Percentiles rank a stretch among this genome's conserved stretches.
These are phyloP conservation scores for Cryptocephalus primarius DNA, from an alignment of 2,888 invertebrate species.

Conservation along the genomic window DNA sequence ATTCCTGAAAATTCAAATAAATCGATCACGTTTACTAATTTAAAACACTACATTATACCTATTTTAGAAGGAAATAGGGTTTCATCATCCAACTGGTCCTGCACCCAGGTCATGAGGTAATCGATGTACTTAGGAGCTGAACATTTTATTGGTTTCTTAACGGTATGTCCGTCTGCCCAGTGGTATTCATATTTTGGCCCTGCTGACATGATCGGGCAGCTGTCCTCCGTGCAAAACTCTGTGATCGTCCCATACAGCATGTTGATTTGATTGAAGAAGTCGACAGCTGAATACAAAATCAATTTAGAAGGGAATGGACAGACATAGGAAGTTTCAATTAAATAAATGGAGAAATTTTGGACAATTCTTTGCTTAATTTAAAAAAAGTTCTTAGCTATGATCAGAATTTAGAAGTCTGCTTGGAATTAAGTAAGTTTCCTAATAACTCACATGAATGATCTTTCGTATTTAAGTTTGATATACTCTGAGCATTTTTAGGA, in stretches of 20 bases:
- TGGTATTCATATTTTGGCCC: constrained; percentile 99
- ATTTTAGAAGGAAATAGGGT: constrained; percentile 97
- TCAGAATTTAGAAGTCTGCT: too few relatives aligned
- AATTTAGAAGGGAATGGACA: background rate
- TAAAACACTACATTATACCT: constrained; percentile 38
- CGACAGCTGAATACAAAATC: constrained; percentile 78
- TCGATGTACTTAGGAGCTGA: constrained; percentile 99
- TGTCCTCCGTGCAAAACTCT: constrained; percentile 97
- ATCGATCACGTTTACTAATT: background rate
- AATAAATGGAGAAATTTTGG: too few relatives aligned
- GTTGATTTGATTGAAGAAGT: constrained; percentile 99
- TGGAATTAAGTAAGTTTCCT: too few relatives aligned
- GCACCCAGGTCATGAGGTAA: constrained; percentile 99
- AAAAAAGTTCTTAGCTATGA: too few relatives aligned
- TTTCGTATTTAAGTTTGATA: too few relatives aligned
- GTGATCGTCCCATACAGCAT: constrained; percentile 99
- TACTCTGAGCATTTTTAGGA: too few relatives aligned
- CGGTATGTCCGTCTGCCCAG: constrained; percentile 98
- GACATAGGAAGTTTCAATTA: background rate
- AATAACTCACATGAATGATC: too few relatives aligned
- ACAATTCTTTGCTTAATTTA: too few relatives aligned
- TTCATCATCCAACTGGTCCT: constrained; percentile 98
- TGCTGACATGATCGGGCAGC: constrained; percentile 97
- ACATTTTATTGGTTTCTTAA: constrained; percentile 97
- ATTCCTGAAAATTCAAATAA: constrained; percentile 52